phyloP scores from a whole-genome alignment of 1,140 invertebrate species.

The Platyura marginata region DNA sequence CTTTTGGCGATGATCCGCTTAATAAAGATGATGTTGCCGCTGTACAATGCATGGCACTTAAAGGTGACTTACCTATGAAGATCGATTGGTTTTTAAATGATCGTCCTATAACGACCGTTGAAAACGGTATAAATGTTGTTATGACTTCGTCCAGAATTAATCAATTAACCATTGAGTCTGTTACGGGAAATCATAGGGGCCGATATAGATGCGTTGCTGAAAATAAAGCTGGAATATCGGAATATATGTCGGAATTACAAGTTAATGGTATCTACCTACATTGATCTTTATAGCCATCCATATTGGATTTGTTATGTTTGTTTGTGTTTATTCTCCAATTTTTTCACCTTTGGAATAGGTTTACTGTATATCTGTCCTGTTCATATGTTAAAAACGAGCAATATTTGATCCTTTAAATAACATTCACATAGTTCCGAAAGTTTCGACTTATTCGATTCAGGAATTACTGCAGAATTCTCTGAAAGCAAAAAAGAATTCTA shows the following conservation, averaged over 20 bases:
- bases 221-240: slow-evolving; percentile 31
- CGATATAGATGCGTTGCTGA: slow-evolving; percentile 40
- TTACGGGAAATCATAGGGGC: slow-evolving; percentile 27
- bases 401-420: too few species aligned
- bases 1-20: slow-evolving; percentile 28
- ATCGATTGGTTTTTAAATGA: slow-evolving; percentile 45
- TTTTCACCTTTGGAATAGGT: too few species aligned
- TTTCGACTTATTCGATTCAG: too few species aligned
- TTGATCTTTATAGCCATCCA: too few species aligned
- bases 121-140: slow-evolving; percentile 16
- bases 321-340: too few species aligned
- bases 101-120: slow-evolving; percentile 7
- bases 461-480: too few species aligned
- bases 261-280: slow-evolving; percentile 49
- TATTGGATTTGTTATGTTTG: too few species aligned
- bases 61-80: slow-evolving; percentile 41
- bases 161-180: slow-evolving; percentile 36
- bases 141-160: slow-evolving; percentile 28
- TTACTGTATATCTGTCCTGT: too few species aligned
- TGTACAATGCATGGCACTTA: slow-evolving; percentile 34
- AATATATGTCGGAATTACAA: slow-evolving; percentile 25
- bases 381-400: too few species aligned
- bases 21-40: slow-evolving; percentile 32
- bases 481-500: too few species aligned
- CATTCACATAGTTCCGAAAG: too few species aligned